These are phyloP conservation scores for Orchestes rusci DNA, from an alignment of 2,888 invertebrate species.

Conservation along the genomic window DNA sequence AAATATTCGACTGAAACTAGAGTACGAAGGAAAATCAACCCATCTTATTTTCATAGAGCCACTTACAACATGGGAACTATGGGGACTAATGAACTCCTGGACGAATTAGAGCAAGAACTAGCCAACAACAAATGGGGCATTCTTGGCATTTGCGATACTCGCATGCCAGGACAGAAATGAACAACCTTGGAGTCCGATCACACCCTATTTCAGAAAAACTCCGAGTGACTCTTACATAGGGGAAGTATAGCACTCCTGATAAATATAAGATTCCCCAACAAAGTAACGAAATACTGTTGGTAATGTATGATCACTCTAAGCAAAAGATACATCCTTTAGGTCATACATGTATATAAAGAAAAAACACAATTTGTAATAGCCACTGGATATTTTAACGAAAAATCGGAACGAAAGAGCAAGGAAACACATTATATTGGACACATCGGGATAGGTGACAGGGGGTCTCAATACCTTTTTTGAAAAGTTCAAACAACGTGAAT, in stretches of 20 bases:
- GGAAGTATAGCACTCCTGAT: background rate
- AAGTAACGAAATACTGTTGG: background rate
- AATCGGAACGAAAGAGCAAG: no score
- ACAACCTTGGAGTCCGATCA: background rate
- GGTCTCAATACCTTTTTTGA: no score
- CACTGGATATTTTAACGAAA: background rate
- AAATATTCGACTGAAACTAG: constrained; percentile 1
- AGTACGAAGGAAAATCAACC: background rate
- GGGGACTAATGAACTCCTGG: background rate
- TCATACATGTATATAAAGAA: background rate
- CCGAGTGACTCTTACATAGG: background rate
- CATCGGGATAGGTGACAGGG: background rate
- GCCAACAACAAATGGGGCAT: background rate
- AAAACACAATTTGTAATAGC: background rate
- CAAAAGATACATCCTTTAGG: background rate
- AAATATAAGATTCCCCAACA: background rate
- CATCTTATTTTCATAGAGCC: background rate
- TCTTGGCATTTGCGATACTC: background rate
- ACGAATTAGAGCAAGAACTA: background rate
- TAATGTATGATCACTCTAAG: no score
- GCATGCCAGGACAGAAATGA: constrained; percentile 3
- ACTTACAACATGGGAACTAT: constrained; percentile 1
- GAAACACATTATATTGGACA: background rate
- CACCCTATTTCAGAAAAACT: background rate
- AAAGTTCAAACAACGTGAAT: no score